phyloP scores from a whole-genome alignment of 1,140 invertebrate species.

The Papilio helenus region DNA sequence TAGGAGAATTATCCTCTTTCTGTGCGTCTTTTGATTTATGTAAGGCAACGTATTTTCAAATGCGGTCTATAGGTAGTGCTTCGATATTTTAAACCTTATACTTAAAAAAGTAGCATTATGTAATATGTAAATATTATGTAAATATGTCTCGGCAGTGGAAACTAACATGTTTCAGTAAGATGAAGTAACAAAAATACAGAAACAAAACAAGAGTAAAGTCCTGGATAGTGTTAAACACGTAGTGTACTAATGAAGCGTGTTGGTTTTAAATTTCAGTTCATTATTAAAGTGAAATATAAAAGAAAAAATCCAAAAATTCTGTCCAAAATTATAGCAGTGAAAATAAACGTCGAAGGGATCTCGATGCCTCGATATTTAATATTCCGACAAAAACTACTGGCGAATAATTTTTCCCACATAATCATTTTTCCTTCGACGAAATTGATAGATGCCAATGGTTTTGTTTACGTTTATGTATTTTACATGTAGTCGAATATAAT shows the following conservation, averaged over 20 bases:
- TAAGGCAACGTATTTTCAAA: no score
- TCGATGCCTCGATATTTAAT: slow-evolving; percentile 11
- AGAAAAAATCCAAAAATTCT: background rate
- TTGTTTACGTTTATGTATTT: background rate
- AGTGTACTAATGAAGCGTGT: background rate
- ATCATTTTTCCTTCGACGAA: background rate
- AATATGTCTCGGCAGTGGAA: no score
- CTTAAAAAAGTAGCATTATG: no score
- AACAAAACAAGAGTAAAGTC: no score
- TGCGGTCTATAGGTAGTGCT: no score
- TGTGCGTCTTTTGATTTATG: no score
- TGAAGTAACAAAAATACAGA: no score
- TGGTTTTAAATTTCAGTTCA: background rate
- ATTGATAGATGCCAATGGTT: background rate
- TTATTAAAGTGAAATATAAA: background rate
- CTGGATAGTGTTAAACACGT: no score
- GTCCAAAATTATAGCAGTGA: background rate
- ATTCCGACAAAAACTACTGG: slow-evolving; percentile 10
- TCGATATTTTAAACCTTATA: no score
- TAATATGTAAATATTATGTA: no score
- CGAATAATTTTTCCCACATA: background rate
- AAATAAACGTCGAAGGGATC: slow-evolving; percentile 8
- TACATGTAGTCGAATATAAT: background rate
- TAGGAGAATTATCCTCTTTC: no score
- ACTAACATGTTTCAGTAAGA: no score